A percentile compares a stretch with the other conserved stretches of the same genome.
Evolutionary conservation across 2,888 invertebrate species (phyloP).

Genomic region (Cetonia aurata): DNA sequence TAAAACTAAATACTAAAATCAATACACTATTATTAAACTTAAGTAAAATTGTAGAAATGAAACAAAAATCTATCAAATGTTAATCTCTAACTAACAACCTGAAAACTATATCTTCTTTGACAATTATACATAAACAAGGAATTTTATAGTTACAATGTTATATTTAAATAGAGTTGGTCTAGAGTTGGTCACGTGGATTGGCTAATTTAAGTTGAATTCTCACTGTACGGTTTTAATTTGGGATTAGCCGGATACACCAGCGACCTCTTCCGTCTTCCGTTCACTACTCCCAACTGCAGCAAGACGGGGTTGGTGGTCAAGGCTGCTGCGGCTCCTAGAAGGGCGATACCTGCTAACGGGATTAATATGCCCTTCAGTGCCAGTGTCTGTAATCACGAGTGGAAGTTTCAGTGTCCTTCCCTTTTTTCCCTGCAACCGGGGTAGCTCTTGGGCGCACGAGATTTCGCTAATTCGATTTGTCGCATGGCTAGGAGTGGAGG

Average conservation of each 20-base stretch:
- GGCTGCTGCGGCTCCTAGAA: constrained; percentile 83
- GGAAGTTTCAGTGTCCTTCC: no score
- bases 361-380: constrained; percentile 74
- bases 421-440: no score
- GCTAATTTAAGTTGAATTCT: no score
- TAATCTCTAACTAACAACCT: no score
- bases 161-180: background rate
- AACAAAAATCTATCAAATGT: no score
- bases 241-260: constrained; percentile 36
- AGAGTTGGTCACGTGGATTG: background rate
- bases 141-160: background rate
- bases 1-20: no score
- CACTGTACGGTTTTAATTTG: constrained; percentile 16
- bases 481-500: no score
- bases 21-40: no score
- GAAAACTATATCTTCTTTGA: no score
- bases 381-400: constrained; percentile 67
- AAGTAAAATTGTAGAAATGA: no score
- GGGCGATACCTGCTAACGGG: constrained; percentile 82
- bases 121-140: no score
- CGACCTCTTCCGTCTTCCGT: constrained; percentile 71
- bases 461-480: constrained; percentile 32
- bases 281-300: constrained; percentile 81
- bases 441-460: constrained; percentile 2
- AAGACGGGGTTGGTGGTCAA: constrained; percentile 84